phyloP scores from a whole-genome alignment of 2,888 invertebrate genomes.

The Melanchra persicariae region DNA sequence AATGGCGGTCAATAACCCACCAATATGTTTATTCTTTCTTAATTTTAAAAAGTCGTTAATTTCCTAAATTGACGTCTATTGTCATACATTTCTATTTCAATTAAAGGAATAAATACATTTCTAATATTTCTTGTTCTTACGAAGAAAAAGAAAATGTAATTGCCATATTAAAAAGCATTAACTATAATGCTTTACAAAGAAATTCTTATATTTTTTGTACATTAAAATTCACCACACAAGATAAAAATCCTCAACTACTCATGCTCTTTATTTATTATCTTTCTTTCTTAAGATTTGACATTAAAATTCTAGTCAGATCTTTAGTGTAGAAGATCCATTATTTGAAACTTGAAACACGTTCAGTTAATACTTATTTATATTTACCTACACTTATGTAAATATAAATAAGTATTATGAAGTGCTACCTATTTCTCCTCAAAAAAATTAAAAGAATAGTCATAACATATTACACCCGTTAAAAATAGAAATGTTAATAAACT shows the following conservation, averaged over 20 bases:
- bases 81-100: no score
- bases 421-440: neutral
- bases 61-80: neutral
- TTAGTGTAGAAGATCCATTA: constrained; percentile 5
- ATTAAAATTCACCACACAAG: constrained; percentile 12
- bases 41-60: neutral
- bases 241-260: constrained; percentile 8
- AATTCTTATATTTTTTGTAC: neutral
- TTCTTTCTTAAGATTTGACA: constrained; percentile 9
- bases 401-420: neutral
- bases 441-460: neutral
- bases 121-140: no score
- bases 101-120: no score
- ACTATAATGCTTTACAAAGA: no score
- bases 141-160: no score
- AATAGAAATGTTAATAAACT: constrained; percentile 10
- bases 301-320: constrained; percentile 36
- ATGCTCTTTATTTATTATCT: constrained; percentile 1
- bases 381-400: no score
- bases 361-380: no score
- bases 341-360: constrained; percentile 12
- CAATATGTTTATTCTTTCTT: neutral
- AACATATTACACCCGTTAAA: neutral
- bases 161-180: no score
- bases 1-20: neutral